Evolutionary conservation across 2,797 vertebrate genomes (phyloP).

Genomic region (Dicrostonyx torquatus): DNA sequence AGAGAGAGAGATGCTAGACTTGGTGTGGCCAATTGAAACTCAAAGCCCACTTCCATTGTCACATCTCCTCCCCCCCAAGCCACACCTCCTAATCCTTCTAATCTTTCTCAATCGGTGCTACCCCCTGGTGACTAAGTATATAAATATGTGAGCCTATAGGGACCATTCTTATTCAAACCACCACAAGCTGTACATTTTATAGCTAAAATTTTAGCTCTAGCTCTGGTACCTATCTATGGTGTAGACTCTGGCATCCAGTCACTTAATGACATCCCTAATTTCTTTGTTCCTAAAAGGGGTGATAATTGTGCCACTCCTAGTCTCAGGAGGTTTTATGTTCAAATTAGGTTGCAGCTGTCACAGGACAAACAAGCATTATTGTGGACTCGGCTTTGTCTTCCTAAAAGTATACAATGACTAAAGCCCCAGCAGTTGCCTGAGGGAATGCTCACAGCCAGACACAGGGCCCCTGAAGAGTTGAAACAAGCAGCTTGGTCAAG

Average conservation of each 20-base stretch:
- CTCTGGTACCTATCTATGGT: neutral
- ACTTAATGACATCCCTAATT: neutral
- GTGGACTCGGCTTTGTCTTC: neutral
- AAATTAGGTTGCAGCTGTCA: neutral
- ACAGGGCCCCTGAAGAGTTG: neutral
- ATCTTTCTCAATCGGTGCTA: no score
- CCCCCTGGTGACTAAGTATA: neutral
- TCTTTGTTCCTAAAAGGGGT: constrained; percentile 12
- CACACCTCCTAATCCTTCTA: neutral
- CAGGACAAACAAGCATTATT: neutral
- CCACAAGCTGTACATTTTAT: neutral
- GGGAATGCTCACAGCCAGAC: neutral
- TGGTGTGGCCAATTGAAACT: neutral
- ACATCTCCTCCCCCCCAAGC: neutral
- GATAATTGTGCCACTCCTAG: neutral
- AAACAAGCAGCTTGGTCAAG: neutral
- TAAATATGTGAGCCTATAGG: neutral
- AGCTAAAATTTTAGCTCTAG: constrained; percentile 18
- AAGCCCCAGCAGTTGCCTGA: constrained; percentile 25
- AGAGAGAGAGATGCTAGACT: neutral
- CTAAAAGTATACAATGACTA: neutral
- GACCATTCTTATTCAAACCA: neutral
- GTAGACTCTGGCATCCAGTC: neutral
- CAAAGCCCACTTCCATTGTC: neutral
- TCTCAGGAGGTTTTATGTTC: constrained; percentile 35